These are phyloP conservation scores for Abramis brama DNA, from an alignment of 2,113 vertebrate species.

Conservation along the genomic window DNA sequence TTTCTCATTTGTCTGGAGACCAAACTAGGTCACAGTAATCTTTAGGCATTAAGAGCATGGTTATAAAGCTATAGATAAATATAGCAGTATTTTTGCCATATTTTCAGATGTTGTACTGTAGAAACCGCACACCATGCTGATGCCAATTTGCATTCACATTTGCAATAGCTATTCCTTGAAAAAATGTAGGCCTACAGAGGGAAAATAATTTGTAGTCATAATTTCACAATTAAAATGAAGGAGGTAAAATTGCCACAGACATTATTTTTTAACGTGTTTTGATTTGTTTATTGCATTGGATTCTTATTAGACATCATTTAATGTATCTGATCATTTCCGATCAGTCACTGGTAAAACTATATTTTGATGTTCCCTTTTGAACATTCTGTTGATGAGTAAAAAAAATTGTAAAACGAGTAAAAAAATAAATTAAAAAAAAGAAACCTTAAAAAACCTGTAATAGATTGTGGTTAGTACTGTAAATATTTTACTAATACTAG, in stretches of 20 bases:
- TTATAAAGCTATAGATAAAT: background rate
- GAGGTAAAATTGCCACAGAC: background rate
- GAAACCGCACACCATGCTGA: background rate
- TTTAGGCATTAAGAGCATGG: background rate
- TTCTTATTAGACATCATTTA: background rate
- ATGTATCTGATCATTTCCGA: background rate
- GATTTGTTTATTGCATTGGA: background rate
- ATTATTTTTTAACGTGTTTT: background rate
- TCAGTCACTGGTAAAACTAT: too few species aligned
- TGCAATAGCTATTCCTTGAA: too few species aligned
- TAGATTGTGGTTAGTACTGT: background rate
- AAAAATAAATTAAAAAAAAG: background rate
- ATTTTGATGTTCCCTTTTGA: too few species aligned
- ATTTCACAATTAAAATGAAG: too few species aligned
- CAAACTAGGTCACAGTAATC: background rate
- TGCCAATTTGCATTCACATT: background rate
- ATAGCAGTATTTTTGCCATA: background rate
- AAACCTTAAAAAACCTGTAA: background rate
- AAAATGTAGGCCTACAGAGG: too few species aligned
- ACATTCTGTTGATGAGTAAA: background rate
- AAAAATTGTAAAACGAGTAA: background rate
- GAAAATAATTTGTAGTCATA: too few species aligned
- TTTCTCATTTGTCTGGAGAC: constrained; percentile 1
- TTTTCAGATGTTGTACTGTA: background rate
- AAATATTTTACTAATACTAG: background rate